Evolutionary conservation across 2,113 vertebrate genomes (phyloP).

Genomic region (Acanthochromis polyacanthus): DNA sequence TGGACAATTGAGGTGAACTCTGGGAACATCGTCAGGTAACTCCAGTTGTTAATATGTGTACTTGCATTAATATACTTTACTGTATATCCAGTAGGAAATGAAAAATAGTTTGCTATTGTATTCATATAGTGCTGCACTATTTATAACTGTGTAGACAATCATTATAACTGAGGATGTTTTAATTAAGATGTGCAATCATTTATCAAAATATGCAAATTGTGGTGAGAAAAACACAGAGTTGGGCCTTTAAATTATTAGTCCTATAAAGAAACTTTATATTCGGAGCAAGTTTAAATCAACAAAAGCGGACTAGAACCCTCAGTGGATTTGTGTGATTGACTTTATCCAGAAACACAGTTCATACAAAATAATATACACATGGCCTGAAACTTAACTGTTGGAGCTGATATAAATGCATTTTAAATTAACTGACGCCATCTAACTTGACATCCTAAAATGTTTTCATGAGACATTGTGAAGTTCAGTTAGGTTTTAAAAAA

Average conservation of each 20-base stretch:
- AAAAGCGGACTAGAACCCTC: neutral
- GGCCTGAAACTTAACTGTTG: neutral
- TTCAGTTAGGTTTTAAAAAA: constrained; percentile 33
- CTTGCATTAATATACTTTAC: neutral
- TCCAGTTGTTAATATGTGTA: neutral
- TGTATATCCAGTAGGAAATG: neutral
- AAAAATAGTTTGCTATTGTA: neutral
- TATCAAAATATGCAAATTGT: constrained; percentile 19
- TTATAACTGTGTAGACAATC: neutral
- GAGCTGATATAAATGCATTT: constrained; percentile 17
- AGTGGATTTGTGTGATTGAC: neutral
- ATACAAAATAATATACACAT: neutral
- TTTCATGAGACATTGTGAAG: constrained; percentile 10
- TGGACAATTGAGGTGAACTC: constrained; percentile 96
- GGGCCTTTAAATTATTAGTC: neutral
- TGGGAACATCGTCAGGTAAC: constrained; percentile 97
- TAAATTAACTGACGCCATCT: constrained; percentile 26
- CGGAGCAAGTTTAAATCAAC: neutral
- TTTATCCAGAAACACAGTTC: constrained; percentile 1
- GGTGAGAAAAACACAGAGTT: neutral
- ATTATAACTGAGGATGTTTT: constrained; percentile 1
- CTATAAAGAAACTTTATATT: neutral
- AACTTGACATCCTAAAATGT: constrained; percentile 31
- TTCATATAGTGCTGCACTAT: neutral
- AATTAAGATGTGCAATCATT: constrained; percentile 2